phyloP scores from a whole-genome alignment of 2,888 invertebrate genomes.

The Pterostichus niger region DNA sequence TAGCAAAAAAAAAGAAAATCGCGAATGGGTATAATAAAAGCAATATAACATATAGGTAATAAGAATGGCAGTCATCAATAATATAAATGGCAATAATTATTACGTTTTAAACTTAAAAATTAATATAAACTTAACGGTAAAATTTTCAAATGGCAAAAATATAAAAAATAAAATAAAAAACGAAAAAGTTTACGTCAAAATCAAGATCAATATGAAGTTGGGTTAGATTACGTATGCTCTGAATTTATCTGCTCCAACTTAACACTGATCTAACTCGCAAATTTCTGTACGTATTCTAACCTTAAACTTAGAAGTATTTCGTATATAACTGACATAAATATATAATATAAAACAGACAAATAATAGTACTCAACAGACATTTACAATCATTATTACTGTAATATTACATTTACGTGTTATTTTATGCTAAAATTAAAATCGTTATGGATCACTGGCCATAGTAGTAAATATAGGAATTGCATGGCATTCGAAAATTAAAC shows the following conservation, averaged over 20 bases:
- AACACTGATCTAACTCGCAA: conserved; percentile 21
- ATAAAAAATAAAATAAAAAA: conserved; percentile 52
- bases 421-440: conserved; percentile 50
- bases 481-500: conserved; percentile 53
- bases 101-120: conserved; percentile 51
- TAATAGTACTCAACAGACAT: conserved; percentile 55
- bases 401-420: conserved; percentile 61
- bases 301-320: conserved; percentile 49
- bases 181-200: conserved; percentile 27
- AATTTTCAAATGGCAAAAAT: conserved; percentile 65
- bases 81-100: conserved; percentile 64
- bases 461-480: conserved; percentile 58
- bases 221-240: conserved; percentile 38
- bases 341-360: conserved; percentile 65
- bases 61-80: conserved; percentile 64
- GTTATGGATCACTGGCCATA: conserved; percentile 53
- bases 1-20: conserved; percentile 62
- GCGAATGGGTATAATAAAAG: conserved; percentile 47
- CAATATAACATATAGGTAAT: conserved; percentile 57
- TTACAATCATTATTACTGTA: conserved; percentile 58
- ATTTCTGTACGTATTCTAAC: conserved; percentile 44
- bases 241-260: conserved; percentile 23
- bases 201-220: conserved; percentile 37
- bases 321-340: conserved; percentile 62
- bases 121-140: conserved; percentile 59